Percentiles rank a stretch among this genome's conserved stretches.
Evolutionary conservation across 2,888 invertebrate genomes (phyloP).

Genomic region (Euplexia lucipara): DNA sequence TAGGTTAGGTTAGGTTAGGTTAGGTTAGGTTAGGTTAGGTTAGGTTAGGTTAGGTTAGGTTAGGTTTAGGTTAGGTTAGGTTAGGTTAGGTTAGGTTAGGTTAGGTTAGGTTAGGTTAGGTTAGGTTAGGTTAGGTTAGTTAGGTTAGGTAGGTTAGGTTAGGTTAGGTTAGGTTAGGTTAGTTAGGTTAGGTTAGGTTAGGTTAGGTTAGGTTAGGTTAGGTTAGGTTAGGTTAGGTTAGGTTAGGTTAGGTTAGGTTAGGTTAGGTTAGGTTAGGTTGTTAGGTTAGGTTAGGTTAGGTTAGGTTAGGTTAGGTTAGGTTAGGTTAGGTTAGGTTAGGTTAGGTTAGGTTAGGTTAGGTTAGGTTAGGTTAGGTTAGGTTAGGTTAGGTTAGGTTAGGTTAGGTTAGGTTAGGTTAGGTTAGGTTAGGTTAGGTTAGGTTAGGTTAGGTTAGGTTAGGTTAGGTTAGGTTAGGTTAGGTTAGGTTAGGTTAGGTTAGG

Average conservation of each 20-base stretch:
- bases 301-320: conserved; percentile 18
- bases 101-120: too few relatives aligned
- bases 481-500: conserved; percentile 42
- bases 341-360: conserved; percentile 18
- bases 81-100: too few relatives aligned
- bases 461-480: conserved; percentile 43
- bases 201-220: conserved; percentile 21
- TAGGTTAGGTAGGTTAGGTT: too few relatives aligned
- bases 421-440: conserved; percentile 43
- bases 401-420: conserved; percentile 49
- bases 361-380: conserved; percentile 24
- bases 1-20: too few relatives aligned
- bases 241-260: conserved; percentile 18
- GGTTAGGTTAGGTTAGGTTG: too few relatives aligned
- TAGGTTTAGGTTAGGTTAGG: too few relatives aligned
- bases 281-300: conserved; percentile 18
- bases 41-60: too few relatives aligned
- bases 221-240: conserved; percentile 10
- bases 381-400: conserved; percentile 57
- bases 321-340: conserved; percentile 18
- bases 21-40: too few relatives aligned
- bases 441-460: conserved; percentile 44
- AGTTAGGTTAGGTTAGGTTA: conserved; percentile 32
- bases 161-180: conserved; percentile 38
- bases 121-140: too few relatives aligned